phyloP scores from a whole-genome alignment of 2,888 invertebrate genomes.

The Troides helena region DNA sequence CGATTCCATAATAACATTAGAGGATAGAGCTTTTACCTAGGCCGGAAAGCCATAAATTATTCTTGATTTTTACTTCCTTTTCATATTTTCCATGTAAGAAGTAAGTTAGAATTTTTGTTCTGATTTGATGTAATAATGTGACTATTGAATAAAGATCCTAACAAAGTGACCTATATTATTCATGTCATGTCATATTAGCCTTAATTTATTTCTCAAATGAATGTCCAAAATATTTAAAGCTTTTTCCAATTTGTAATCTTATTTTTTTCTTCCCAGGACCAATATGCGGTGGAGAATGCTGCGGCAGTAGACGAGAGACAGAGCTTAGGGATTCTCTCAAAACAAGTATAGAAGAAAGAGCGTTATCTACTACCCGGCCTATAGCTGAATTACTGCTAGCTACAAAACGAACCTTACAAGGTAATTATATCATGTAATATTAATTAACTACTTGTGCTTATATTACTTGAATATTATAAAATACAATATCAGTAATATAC shows the following conservation, averaged over 20 bases:
- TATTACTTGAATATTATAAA: neutral
- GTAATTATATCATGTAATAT: slow-evolving; percentile 60
- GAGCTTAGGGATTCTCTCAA: slow-evolving; percentile 80
- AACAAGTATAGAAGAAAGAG: slow-evolving; percentile 83
- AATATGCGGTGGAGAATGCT: slow-evolving; percentile 84
- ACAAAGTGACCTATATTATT: too few relatives aligned
- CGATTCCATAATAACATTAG: too few relatives aligned
- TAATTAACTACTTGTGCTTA: neutral
- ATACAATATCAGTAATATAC: too few relatives aligned
- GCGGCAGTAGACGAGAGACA: slow-evolving; percentile 82
- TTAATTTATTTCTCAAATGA: too few relatives aligned
- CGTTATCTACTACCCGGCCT: slow-evolving; percentile 86
- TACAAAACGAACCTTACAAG: slow-evolving; percentile 86
- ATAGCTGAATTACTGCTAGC: slow-evolving; percentile 87
- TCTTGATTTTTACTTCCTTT: too few relatives aligned
- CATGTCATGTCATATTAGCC: too few relatives aligned
- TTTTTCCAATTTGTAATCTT: neutral
- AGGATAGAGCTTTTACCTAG: too few relatives aligned
- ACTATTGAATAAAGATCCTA: too few relatives aligned
- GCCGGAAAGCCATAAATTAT: too few relatives aligned
- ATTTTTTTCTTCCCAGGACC: slow-evolving; percentile 61
- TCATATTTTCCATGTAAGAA: too few relatives aligned
- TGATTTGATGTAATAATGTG: too few relatives aligned
- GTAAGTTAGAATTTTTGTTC: too few relatives aligned
- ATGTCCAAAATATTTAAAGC: neutral